These are phyloP conservation scores for Paralvinella palmiformis DNA, from an alignment of 1,140 invertebrate genomes.

Conservation along the genomic window DNA sequence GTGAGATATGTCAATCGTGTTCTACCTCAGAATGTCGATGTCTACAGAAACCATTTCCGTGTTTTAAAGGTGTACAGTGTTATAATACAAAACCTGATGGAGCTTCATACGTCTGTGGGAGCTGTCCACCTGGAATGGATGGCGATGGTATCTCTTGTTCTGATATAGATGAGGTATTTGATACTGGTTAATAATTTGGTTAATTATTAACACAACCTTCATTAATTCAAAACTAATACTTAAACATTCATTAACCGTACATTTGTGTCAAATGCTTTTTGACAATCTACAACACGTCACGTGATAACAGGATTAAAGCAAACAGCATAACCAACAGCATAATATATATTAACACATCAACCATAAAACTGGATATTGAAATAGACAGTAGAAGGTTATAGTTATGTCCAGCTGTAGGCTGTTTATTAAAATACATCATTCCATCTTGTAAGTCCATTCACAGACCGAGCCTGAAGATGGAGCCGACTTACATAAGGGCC, in stretches of 20 bases:
- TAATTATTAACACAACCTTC: not conserved
- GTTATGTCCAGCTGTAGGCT: no score
- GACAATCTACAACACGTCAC: not conserved
- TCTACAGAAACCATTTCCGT: constrained; percentile 18
- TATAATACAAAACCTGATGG: constrained; percentile 26
- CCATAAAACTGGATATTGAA: not conserved
- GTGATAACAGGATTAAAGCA: not conserved
- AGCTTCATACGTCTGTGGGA: constrained; percentile 57
- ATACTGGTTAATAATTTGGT: not conserved
- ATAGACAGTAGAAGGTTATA: no score
- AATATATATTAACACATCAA: not conserved
- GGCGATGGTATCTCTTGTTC: constrained; percentile 63
- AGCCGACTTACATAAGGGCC: no score
- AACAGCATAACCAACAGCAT: not conserved
- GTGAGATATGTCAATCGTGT: constrained; percentile 10
- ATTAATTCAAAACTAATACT: not conserved
- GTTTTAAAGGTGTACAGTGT: constrained; percentile 22
- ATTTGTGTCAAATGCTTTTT: not conserved
- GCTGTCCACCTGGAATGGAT: constrained; percentile 76
- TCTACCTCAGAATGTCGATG: constrained; percentile 27
- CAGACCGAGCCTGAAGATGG: no score
- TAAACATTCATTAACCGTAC: not conserved
- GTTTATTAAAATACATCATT: no score
- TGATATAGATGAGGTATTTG: constrained; percentile 36
- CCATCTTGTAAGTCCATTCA: no score